Evolutionary conservation across 2,888 invertebrate genomes (phyloP).

Genomic region (Sericinus montela): DNA sequence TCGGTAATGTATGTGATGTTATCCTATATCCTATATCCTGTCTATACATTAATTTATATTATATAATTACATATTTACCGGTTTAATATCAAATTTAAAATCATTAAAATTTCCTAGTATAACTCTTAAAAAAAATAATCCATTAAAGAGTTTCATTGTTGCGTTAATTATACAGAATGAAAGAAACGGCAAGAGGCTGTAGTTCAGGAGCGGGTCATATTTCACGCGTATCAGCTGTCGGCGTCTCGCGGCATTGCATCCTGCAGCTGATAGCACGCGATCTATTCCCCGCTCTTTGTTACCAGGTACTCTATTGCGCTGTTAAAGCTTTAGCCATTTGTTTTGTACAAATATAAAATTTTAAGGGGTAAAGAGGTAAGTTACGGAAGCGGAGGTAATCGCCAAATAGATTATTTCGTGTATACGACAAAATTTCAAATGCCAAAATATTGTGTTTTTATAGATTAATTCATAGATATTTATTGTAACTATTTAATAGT

Average conservation of each 20-base stretch:
- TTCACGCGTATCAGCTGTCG: constrained; percentile 57
- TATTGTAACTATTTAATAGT: too few relatives aligned
- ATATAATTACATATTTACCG: neutral
- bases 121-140: neutral
- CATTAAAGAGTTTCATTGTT: constrained; percentile 19
- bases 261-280: constrained; percentile 54
- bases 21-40: too few relatives aligned
- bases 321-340: constrained; percentile 14
- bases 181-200: constrained; percentile 40
- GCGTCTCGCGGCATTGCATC: constrained; percentile 51
- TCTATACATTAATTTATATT: too few relatives aligned
- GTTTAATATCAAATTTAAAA: too few relatives aligned
- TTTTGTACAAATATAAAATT: constrained; percentile 2
- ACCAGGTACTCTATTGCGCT: constrained; percentile 22
- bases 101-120: neutral
- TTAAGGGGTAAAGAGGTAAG: neutral
- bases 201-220: constrained; percentile 60
- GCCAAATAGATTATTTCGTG: too few relatives aligned
- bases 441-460: too few relatives aligned
- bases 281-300: constrained; percentile 40
- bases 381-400: too few relatives aligned
- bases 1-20: too few relatives aligned
- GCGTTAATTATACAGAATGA: constrained; percentile 23
- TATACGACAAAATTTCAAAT: too few relatives aligned
- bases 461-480: too few relatives aligned